These are phyloP conservation scores for Platynereis dumerilii DNA, from an alignment of 2,888 invertebrate species.

Conservation along the genomic window DNA sequence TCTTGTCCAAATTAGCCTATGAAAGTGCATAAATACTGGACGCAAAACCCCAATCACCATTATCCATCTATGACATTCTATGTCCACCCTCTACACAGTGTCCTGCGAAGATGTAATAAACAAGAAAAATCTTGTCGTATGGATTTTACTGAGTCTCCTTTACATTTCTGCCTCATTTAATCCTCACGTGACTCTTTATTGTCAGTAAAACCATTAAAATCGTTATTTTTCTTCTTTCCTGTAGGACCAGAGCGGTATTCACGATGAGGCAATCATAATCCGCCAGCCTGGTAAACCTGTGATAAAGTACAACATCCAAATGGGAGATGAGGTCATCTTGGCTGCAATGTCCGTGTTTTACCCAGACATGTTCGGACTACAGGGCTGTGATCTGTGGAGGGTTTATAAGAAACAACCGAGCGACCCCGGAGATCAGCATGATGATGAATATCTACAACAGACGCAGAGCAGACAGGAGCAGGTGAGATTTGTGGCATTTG, in stretches of 20 bases:
- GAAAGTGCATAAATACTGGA: no score
- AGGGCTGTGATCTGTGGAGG: conserved; percentile 66
- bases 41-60: no score
- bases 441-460: conserved; percentile 88
- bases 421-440: conserved; percentile 92
- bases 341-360: conserved; percentile 88
- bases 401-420: conserved; percentile 72
- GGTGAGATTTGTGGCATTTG: no score
- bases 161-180: no score
- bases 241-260: conserved; percentile 83
- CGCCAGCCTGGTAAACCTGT: conserved; percentile 54
- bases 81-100: no score
- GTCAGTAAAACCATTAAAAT: no score
- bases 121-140: no score
- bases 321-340: conserved; percentile 91
- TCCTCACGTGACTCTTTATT: no score
- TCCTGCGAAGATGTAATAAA: no score
- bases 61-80: no score
- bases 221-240: conserved; percentile 15
- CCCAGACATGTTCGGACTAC: conserved; percentile 77
- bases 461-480: conserved; percentile 66
- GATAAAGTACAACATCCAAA: conserved; percentile 66
- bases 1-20: no score
- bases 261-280: conserved; percentile 64
- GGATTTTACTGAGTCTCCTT: no score